These are phyloP conservation scores for Columba janthina DNA, from an alignment of 2,113 vertebrate species.

Conservation along the genomic window DNA sequence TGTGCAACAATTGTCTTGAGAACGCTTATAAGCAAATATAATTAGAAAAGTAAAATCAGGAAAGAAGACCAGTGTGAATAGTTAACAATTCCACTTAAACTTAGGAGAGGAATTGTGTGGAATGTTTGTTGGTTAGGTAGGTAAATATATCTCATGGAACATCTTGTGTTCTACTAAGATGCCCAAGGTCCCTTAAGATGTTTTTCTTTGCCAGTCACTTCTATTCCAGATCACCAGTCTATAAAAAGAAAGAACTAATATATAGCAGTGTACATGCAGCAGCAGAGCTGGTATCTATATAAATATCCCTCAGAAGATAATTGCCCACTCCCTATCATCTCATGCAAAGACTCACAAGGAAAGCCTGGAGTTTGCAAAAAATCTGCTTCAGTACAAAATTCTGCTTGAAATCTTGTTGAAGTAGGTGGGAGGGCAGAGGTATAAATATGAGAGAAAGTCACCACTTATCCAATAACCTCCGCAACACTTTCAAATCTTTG, in stretches of 20 bases:
- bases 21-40: not conserved
- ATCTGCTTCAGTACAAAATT: not conserved
- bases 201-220: constrained; percentile 42
- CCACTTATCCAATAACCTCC: not conserved
- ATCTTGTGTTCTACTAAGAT: not conserved
- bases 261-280: not conserved
- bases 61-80: not conserved
- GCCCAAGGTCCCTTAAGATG: not conserved
- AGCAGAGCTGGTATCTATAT: not conserved
- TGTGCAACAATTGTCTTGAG: not conserved
- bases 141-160: not conserved
- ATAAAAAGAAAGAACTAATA: constrained; percentile 41
- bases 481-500: not conserved
- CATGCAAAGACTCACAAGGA: not conserved
- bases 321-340: constrained; percentile 42
- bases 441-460: not conserved
- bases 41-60: not conserved
- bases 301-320: constrained; percentile 34
- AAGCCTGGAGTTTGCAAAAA: not conserved
- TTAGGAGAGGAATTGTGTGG: not conserved
- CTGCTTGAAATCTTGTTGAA: not conserved
- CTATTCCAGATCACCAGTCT: constrained; percentile 48
- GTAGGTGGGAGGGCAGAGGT: not conserved
- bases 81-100: not conserved
- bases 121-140: not conserved